Percentiles rank a stretch among this genome's conserved stretches.
Conservation (phyloP, 92 coral and sea anemone species). For the Isaurus tuberculatus region DNA sequence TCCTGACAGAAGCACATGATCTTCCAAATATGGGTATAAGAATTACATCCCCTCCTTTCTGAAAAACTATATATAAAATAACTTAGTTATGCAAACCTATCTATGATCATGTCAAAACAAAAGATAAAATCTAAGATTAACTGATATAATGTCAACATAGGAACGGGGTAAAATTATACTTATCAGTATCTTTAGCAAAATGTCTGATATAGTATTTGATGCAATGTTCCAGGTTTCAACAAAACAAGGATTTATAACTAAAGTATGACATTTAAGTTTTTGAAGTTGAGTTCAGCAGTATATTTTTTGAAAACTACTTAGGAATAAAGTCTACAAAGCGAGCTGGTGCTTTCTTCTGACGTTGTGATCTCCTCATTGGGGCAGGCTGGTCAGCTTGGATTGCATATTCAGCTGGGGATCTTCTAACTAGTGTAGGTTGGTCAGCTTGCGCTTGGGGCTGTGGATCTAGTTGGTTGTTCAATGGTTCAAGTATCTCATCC, state of each 20-base stretch:
- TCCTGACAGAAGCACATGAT: no score
- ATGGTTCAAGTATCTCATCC: conserved; percentile 1
- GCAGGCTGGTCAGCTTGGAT: background rate
- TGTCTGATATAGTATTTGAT: background rate
- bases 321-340: conserved; percentile 41
- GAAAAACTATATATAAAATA: background rate
- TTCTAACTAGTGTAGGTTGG: background rate
- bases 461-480: conserved; percentile 16
- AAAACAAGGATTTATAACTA: background rate
- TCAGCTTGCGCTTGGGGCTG: conserved; percentile 3
- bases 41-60: background rate
- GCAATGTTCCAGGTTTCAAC: conserved; percentile 16
- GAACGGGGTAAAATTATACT: background rate
- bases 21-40: no score
- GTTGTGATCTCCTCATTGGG: conserved; percentile 22
- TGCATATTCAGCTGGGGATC: background rate
- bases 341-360: conserved; percentile 44
- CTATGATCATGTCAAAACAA: background rate
- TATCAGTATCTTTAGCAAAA: background rate
- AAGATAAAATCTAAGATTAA: conserved; percentile 1
- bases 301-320: conserved; percentile 16
- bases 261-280: background rate
- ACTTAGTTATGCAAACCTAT: background rate
- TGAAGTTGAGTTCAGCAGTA: conserved; percentile 15
- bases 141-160: background rate